These are phyloP conservation scores for Raja brachyura DNA, from an alignment of 2,113 vertebrate species.

Conservation along the genomic window DNA sequence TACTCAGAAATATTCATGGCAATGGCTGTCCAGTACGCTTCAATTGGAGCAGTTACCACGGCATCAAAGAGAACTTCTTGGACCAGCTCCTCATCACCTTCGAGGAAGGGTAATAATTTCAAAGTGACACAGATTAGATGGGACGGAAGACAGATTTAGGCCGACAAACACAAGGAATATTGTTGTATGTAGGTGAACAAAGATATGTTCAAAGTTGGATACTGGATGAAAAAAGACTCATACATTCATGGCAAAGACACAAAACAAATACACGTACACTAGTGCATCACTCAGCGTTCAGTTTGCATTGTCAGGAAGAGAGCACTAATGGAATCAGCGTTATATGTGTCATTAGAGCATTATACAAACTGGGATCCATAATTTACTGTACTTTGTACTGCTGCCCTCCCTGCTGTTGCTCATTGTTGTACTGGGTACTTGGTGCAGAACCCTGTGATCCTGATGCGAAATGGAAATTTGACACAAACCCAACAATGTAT, in stretches of 20 bases:
- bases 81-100: constrained; percentile 77
- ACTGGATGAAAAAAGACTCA: background rate
- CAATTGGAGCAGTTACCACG: constrained; percentile 89
- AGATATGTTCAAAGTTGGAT: background rate
- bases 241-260: background rate
- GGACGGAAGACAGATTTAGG: background rate
- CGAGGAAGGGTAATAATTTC: constrained; percentile 13
- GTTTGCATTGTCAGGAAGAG: too few relatives aligned
- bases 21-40: constrained; percentile 89
- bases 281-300: too few relatives aligned
- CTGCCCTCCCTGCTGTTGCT: too few relatives aligned
- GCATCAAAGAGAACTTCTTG: constrained; percentile 84
- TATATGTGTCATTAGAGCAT: too few relatives aligned
- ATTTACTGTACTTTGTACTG: too few relatives aligned
- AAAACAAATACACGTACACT: background rate
- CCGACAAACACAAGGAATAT: background rate
- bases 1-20: constrained; percentile 76
- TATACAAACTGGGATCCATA: too few relatives aligned
- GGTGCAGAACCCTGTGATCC: too few relatives aligned
- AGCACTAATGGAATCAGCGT: too few relatives aligned
- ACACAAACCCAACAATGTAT: too few relatives aligned
- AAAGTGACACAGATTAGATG: background rate
- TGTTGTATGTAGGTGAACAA: background rate
- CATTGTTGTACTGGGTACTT: too few relatives aligned
- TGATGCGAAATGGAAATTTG: too few relatives aligned